Base-by-base conservation (phyloP, 2,888 invertebrate species). In the Limulus polyphemus region DNA sequence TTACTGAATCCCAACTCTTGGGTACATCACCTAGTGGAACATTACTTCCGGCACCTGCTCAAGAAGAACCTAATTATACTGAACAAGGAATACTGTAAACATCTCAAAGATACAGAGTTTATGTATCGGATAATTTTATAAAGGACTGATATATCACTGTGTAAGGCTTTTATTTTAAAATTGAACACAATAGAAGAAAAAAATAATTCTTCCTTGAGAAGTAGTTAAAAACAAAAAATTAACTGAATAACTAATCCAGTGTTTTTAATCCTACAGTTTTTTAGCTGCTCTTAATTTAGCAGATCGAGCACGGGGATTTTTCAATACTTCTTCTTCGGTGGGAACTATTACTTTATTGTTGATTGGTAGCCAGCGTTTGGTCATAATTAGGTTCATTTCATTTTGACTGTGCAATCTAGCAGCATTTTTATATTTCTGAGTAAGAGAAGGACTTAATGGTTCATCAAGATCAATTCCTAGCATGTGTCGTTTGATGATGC, bases 401-500 rank as follows among this genome's bases (percentile, higher is more conserved):
- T 81, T 79, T 67, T 81, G 75, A 60, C 83, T 80, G 69, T 84
- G 82, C 14, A 80, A 79, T 58, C 83, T 75, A 56, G 80, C 78
- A 60, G 84, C 82, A 73, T 83, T 85, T 13, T 81, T 78, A 72
- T 85, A 90, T 72, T 85, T 87, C 50, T 89, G 76, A 0, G 88
- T 84, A 14, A 88, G 74, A 1, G 82, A 81, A 75, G 86, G 60
- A 56, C 65, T 88, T 0, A 86, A 83, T 9, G 83, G 77, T 70
- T 86, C 84, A 73, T 87, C 84, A 32, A 84, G 79, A 52, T 87
- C 79, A 73, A 88, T 85, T 0, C 65, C 69, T n/a, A 56, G 46
- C 11, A 97, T 80, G 75, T 94, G 92, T 11, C 93, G 81, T 75
- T 97, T 97, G 0, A 95, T 87, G 67, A 97, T 88, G 0, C 87